Evolutionary conservation across 2,797 vertebrate genomes (phyloP).

Genomic region (Anisognathus igniventris): DNA sequence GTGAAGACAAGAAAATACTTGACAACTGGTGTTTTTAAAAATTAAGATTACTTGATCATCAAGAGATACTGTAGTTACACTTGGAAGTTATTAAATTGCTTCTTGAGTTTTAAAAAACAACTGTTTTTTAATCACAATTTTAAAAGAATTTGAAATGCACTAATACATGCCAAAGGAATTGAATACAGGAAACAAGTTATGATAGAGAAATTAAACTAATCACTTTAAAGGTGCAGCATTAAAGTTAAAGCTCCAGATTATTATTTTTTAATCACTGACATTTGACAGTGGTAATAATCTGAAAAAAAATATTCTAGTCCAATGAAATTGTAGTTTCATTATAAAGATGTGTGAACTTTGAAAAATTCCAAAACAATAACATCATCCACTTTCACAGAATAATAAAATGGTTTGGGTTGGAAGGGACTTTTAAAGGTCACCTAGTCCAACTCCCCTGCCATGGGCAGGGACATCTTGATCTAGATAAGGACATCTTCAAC

Average conservation of each 20-base stretch:
- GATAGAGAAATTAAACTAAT: conserved; percentile 25
- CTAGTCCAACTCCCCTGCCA: neutral
- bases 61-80: neutral
- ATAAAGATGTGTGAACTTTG: neutral
- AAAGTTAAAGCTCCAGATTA: neutral
- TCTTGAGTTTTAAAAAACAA: conserved; percentile 7
- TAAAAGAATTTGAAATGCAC: neutral
- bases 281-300: neutral
- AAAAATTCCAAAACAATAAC: neutral
- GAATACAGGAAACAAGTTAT: conserved; percentile 3
- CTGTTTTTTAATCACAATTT: neutral
- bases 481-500: neutral
- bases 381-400: neutral
- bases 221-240: neutral
- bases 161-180: neutral
- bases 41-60: neutral
- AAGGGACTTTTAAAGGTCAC: neutral
- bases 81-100: neutral
- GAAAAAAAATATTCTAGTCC: neutral
- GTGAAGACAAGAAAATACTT: conserved; percentile 17
- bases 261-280: neutral
- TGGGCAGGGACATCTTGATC: neutral
- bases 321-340: neutral
- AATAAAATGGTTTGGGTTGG: neutral
- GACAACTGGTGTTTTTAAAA: neutral